Evolutionary conservation across 2,113 vertebrate genomes (phyloP), one percentile per base, ranked within the genome.

Genomic region (Dolichallabes microphthalmus): DNA sequence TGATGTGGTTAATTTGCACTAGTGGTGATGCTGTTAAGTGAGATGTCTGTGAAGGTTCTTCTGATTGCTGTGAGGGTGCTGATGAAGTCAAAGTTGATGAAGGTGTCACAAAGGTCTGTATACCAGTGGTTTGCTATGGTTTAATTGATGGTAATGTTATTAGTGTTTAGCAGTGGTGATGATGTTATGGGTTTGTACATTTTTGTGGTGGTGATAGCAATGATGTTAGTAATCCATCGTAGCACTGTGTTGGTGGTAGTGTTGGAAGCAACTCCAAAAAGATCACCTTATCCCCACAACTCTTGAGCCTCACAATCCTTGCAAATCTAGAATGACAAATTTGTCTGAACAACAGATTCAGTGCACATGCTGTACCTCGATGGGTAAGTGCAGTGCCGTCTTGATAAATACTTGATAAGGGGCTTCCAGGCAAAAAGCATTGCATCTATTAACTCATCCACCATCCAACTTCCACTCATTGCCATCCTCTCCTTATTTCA

Each of bases 331-430:
- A 45, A 45, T 45, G 45, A 45, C 45, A 45, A 45, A 8, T 45
- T 45, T 45, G 45, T 45, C n/a, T 88, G 64, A 74, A 45, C 45
- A 30, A 75, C 80, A 85, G 82, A 32, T 75, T 60, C 39, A 82
- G 84, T 85, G 85, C 86, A 87, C 85, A n/a, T 75, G 85, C 82
- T 61, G 25, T 80, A 68, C 86, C 82, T 83, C 78, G 90, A 86
- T 52, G 64, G 86, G 55, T 87, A 85, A 80, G 86, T 30, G 82
- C 73, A 64, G 60, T 85, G 84, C 61, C 74, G 79, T 83, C n/a
- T 82, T 85, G 87, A 90, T 90, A 86, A 89, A 91, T 86, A 90
- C 84, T 89, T 89, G 87, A 91, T 84, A 88, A 89, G 87, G 52
- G 60, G 86, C 84, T 92, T 89, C 86, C 82, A 76, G 69, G 82